Conservation (phyloP, 2,113 vertebrate species). For the Limnothrissa miodon region DNA sequence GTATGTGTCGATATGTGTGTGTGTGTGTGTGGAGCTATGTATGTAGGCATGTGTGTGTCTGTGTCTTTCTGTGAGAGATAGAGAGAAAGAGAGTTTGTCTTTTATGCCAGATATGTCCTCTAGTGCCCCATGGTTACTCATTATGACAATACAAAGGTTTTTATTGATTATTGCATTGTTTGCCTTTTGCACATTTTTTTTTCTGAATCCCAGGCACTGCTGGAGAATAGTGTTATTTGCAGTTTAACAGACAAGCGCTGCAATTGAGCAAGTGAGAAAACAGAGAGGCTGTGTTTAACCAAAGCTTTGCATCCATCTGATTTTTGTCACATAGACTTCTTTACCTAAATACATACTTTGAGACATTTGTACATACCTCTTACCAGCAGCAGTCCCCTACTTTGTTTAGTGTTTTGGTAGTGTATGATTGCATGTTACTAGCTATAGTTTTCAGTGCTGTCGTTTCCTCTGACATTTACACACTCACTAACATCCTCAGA, state of each 20-base stretch:
- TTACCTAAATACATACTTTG: not conserved
- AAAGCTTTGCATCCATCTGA: not conserved
- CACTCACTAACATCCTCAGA: not conserved
- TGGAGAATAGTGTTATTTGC: not conserved
- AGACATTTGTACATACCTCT: not conserved
- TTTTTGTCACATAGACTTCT: not conserved
- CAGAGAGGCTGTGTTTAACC: not conserved
- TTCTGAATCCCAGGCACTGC: not conserved
- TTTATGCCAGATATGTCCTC: not conserved
- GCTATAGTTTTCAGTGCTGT: not conserved
- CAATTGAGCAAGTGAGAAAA: not conserved
- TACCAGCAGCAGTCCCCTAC: not conserved
- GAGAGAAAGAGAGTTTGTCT: not conserved
- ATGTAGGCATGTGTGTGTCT: not conserved
- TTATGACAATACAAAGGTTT: conserved; percentile 6
- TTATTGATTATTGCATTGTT: conserved; percentile 7
- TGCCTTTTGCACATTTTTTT: not conserved
- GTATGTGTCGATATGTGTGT: not conserved
- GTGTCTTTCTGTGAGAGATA: not conserved
- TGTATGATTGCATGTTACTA: not conserved
- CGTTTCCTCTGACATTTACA: not conserved
- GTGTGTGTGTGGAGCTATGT: not conserved
- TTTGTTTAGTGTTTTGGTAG: not conserved
- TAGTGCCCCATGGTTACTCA: not conserved
- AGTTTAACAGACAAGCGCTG: not conserved